Evolutionary conservation across 1,140 invertebrate genomes (phyloP).

Genomic region (Drosophila arizonae): DNA sequence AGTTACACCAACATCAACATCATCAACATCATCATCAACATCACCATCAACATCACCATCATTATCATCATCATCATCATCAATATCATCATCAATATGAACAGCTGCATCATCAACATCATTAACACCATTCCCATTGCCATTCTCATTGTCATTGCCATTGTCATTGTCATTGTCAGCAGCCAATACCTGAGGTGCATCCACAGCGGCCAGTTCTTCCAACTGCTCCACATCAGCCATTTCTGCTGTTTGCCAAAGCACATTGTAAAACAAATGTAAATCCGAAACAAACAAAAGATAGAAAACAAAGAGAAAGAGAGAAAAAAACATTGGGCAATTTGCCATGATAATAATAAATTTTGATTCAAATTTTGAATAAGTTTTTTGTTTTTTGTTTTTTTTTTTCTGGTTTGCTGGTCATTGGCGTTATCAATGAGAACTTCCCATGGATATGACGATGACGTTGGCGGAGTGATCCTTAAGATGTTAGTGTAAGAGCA

Average conservation of each 20-base stretch:
- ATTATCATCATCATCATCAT: neutral
- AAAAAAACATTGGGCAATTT: constrained; percentile 46
- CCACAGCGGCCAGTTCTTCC: constrained; percentile 53
- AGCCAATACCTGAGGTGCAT: constrained; percentile 49
- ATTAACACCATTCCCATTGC: constrained; percentile 7
- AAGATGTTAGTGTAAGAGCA: constrained; percentile 16
- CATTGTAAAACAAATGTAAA: constrained; percentile 41
- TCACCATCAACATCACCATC: constrained; percentile 44
- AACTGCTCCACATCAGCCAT: constrained; percentile 68
- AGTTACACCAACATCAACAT: constrained; percentile 26
- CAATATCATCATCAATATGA: too few species aligned
- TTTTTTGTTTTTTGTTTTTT: constrained; percentile 26
- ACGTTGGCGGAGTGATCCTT: constrained; percentile 34
- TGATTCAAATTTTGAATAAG: constrained; percentile 63
- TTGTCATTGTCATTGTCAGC: constrained; percentile 36
- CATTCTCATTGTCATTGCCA: constrained; percentile 13
- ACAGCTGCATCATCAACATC: neutral
- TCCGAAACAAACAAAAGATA: constrained; percentile 49
- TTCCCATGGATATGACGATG: constrained; percentile 33
- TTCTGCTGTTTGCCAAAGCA: constrained; percentile 46
- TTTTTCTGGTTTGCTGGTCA: constrained; percentile 34
- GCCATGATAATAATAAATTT: constrained; percentile 54
- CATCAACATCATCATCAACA: constrained; percentile 25
- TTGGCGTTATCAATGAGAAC: constrained; percentile 40
- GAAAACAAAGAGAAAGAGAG: constrained; percentile 59